Evolutionary conservation across 2,888 invertebrate genomes (phyloP), one percentile per base, ranked within the genome.

Genomic region (Xanthorhoe spadicearia): DNA sequence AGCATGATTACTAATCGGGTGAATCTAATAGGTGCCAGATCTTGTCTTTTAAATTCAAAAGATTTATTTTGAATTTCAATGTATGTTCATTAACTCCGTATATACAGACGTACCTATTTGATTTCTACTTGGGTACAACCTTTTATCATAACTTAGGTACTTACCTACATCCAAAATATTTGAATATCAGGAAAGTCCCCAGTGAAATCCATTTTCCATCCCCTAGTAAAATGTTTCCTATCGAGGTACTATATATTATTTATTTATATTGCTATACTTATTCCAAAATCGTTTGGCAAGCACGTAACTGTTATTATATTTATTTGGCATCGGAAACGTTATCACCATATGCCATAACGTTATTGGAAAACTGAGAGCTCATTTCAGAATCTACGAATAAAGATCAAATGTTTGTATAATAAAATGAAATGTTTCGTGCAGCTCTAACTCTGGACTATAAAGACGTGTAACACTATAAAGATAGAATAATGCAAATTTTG

Each of bases 271-370:
- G 35, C 32, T 19, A 32, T 58, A 43, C 17, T 59, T 59, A 50
- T 38, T 48, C 49, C 38, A 50, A 55, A 62, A 62, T 6, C 50
- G 23, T 38, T 56, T 62, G 61, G 61, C 55, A 56, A 55, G 54
- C 53, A 10, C 17, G 35, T 61, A 23, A 19, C 19, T 17, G 50
- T 55, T 62, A 62, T 56, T 50, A 54, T 51, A 17, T 62, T 50
- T 32, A 61, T 62, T 62, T 55, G 55, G 61, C 55, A 55, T 32
- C 32, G 48, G 32, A 18, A 55, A n/a, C 17, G 35, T 32, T 54
- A 54, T 49, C 49, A 54, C 48, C 19, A 19, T 23, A n/a, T 15
- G 54, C 49, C 15, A 35, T 55, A 61, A 43, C 55, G 50, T 49
- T 50, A 51, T 56, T 8, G 55, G 55, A 62, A 62, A 62, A 56